Base-by-base conservation (phyloP, 2,888 invertebrate genomes). In the Pelosia muscerda region DNA sequence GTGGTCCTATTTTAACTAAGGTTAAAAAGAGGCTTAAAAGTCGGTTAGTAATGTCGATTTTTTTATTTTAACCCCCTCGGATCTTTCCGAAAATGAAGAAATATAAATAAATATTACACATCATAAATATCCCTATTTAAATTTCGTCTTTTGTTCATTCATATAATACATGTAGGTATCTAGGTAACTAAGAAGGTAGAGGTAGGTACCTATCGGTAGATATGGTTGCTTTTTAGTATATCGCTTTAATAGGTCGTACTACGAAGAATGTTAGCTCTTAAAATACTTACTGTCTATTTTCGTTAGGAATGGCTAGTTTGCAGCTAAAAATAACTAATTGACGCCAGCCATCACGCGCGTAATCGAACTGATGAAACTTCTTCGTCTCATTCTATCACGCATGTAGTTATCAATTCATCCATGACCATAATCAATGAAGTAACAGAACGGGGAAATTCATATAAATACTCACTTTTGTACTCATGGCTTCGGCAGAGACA, bases 361-460 rank as follows among this genome's bases (percentile, higher is more conserved):
- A 25, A 25, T 26, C 9, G n/a, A 49, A 49, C n/a, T n/a, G n/a
- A 49, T 49, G 49, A 49, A 49, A n/a, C 49, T n/a, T 49, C n/a
- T 49, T 49, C 49, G 49, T 49, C 49, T 49, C n/a, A 49, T 49
- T 49, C 49, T 23, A 23, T 49, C 49, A 49, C 49, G 49, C n/a
- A 49, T 49, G n/a, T 19, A 49, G 49, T n/a, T 49, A 49, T 49
- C 49, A 49, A 49, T 49, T 49, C 49, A 49, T 49, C 49, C 49
- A 49, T 49, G 49, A 49, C 49, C n/a, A n/a, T 49, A 57, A 26
- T 19, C 15, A 22, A 59, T 31, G 8, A 60, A 42, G 4, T 23
- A 38, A 38, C 60, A 42, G 15, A 23, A 25, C 11, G 15, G 25
- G 26, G 11, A 22, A 25, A 31, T 26, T 49, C 49, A n/a, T n/a